Evolutionary conservation across 2,888 invertebrate species (phyloP).

Genomic region (Tiliacea aurago): DNA sequence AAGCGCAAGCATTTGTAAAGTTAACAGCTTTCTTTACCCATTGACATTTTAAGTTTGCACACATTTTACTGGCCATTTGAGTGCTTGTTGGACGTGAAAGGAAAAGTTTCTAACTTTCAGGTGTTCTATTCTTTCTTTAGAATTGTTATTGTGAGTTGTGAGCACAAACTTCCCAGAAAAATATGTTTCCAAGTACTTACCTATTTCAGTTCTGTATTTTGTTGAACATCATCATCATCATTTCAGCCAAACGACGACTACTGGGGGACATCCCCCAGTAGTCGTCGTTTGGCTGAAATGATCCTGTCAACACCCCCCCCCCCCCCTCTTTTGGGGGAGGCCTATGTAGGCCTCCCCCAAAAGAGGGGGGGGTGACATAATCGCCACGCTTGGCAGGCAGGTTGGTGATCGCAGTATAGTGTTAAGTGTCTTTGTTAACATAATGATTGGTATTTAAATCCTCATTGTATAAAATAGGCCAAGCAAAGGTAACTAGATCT

Average conservation of each 20-base stretch:
- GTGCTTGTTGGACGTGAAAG: constrained; percentile 9
- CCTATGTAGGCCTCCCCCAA: too few relatives aligned
- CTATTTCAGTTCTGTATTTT: constrained; percentile 8
- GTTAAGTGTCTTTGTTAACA: too few relatives aligned
- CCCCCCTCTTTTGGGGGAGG: too few relatives aligned
- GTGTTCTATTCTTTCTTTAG: not conserved
- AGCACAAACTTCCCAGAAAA: not conserved
- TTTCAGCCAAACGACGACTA: too few relatives aligned
- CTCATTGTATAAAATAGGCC: constrained; percentile 24
- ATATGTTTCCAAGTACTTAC: not conserved
- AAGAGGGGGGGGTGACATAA: too few relatives aligned
- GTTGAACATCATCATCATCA: too few relatives aligned
- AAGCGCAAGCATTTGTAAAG: constrained; percentile 24
- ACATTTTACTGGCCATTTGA: constrained; percentile 20
- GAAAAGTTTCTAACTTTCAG: constrained; percentile 13
- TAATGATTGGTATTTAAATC: constrained; percentile 1
- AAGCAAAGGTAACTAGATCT: constrained; percentile 21
- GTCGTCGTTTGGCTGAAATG: too few relatives aligned
- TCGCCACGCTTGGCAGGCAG: too few relatives aligned
- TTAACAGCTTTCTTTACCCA: constrained; percentile 23
- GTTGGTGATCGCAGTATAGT: too few relatives aligned
- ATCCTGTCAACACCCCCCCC: too few relatives aligned
- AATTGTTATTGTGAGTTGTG: not conserved
- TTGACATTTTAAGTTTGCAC: constrained; percentile 33
- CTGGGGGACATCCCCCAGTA: too few relatives aligned